These are phyloP conservation scores for Protobothrops mucrosquamatus DNA, from an alignment of 2,113 vertebrate genomes.

Conservation along the genomic window DNA sequence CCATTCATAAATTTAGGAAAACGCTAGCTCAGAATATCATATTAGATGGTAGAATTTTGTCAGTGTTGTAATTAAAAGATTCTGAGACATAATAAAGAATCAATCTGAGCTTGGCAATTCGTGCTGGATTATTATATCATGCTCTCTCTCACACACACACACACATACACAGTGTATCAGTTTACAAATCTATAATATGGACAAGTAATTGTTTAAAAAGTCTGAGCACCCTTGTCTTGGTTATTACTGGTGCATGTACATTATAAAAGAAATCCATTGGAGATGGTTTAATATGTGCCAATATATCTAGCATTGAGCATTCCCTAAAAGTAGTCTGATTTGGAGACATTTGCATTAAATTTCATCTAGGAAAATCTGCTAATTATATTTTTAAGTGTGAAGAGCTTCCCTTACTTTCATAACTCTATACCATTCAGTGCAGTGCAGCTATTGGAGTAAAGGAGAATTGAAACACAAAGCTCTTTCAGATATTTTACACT, in stretches of 20 bases:
- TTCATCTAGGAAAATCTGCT: constrained; percentile 4
- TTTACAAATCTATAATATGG: background rate
- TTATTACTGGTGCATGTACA: background rate
- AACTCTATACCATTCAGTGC: background rate
- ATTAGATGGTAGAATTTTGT: background rate
- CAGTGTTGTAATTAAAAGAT: constrained; percentile 15
- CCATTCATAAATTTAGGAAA: constrained; percentile 26
- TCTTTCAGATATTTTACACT: background rate
- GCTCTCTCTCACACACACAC: background rate
- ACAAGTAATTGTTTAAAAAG: constrained; percentile 8
- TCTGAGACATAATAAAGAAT: background rate
- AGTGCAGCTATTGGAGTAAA: background rate
- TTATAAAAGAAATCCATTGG: background rate
- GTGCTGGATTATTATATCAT: background rate
- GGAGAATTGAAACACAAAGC: background rate
- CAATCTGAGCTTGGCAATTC: background rate
- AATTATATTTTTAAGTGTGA: background rate
- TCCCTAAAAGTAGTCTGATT: background rate
- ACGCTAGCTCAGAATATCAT: constrained; percentile 7
- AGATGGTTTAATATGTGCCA: background rate
- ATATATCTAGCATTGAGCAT: background rate
- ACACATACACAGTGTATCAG: background rate
- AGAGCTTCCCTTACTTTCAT: background rate
- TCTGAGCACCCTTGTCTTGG: background rate
- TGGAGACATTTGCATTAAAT: constrained; percentile 15